phyloP scores from a whole-genome alignment of 2,888 invertebrate genomes.

The Falcaria lacertinaria region DNA sequence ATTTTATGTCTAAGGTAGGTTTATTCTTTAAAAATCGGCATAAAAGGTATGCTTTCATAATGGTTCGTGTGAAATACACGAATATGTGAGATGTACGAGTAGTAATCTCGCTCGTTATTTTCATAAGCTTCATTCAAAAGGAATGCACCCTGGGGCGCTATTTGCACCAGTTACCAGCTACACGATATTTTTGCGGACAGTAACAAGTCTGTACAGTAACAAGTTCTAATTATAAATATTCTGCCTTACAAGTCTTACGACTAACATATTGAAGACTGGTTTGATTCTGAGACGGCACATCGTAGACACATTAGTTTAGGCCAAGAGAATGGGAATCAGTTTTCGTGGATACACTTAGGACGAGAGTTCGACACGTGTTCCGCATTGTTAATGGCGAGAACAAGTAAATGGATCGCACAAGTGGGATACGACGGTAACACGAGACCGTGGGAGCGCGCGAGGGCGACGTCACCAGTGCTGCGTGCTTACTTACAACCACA shows the following conservation, averaged over 20 bases:
- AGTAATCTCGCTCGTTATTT: no score
- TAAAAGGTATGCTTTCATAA: no score
- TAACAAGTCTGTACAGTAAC: not conserved
- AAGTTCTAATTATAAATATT: not conserved
- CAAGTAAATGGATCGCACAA: slow-evolving; percentile 34
- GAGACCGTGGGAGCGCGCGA: slow-evolving; percentile 69
- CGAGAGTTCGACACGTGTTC: slow-evolving; percentile 51
- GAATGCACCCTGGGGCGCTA: no score
- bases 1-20: no score
- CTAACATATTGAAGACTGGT: not conserved
- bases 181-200: no score
- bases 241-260: not conserved
- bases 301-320: not conserved
- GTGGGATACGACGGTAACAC: slow-evolving; percentile 42
- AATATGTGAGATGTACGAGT: no score
- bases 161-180: no score
- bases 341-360: slow-evolving; percentile 15
- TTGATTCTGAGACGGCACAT: not conserved
- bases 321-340: slow-evolving; percentile 15
- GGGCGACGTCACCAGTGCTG: slow-evolving; percentile 25
- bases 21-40: no score
- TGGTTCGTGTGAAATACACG: no score
- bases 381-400: slow-evolving; percentile 49
- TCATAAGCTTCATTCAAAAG: not conserved
- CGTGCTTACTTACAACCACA: not conserved